Conservation (phyloP, 92 coral and sea anemone genomes). For the Palythoa heliodiscus region DNA sequence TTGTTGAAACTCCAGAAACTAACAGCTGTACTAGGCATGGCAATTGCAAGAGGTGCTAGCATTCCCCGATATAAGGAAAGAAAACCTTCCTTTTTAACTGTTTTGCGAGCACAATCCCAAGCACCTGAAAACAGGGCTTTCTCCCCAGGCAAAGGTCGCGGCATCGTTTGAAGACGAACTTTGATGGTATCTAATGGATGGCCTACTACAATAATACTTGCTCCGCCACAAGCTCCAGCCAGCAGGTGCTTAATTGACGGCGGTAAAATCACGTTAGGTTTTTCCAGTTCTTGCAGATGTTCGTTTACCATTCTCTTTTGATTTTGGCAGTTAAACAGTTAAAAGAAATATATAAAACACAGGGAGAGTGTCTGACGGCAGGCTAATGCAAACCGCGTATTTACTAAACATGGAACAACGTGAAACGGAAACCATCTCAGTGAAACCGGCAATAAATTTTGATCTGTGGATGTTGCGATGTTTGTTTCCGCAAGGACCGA, state of each 20-base stretch:
- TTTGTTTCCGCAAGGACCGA: not conserved
- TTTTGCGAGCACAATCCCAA: constrained; percentile 69
- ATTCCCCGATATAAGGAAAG: constrained; percentile 82
- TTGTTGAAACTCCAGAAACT: constrained; percentile 73
- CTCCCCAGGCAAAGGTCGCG: constrained; percentile 56
- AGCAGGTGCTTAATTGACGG: constrained; percentile 78
- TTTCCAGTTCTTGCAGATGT: not conserved
- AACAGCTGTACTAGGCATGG: constrained; percentile 76
- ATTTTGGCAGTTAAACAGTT: not conserved
- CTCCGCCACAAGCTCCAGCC: constrained; percentile 94
- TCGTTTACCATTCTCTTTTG: not conserved
- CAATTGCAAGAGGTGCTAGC: constrained; percentile 79
- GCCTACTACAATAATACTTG: constrained; percentile 72
- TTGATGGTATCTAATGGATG: constrained; percentile 94
- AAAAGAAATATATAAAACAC: too few species aligned
- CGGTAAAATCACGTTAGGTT: constrained; percentile 20
- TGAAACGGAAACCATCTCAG: too few species aligned
- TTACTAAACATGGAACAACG: too few species aligned
- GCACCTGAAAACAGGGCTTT: constrained; percentile 68
- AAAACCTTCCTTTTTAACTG: constrained; percentile 77
- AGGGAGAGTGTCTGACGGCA: too few species aligned
- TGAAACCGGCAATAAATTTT: too few species aligned
- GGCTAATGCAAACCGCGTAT: too few species aligned
- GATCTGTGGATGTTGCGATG: too few species aligned
- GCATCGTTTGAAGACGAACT: constrained; percentile 86